phyloP scores from a whole-genome alignment of 2,888 invertebrate genomes.

The Xestia ashworthii region DNA sequence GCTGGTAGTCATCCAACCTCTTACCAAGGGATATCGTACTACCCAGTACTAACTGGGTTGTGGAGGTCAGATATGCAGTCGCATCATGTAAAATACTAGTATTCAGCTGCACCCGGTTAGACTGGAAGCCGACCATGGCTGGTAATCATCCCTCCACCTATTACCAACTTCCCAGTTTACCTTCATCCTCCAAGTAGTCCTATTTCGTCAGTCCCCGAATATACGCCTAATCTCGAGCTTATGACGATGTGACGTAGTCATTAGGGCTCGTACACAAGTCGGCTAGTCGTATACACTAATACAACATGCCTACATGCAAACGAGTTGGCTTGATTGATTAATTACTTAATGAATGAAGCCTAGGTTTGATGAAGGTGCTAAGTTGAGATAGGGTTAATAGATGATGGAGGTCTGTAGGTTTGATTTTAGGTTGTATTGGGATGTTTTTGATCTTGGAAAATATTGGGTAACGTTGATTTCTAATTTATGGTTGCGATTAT shows the following conservation, averaged over 20 bases:
- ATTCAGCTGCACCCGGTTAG: no score
- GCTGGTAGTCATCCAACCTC: background rate
- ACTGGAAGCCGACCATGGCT: background rate
- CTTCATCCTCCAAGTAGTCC: background rate
- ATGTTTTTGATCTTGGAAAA: background rate
- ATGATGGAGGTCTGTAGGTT: background rate
- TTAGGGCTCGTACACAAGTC: conserved; percentile 21
- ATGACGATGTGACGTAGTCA: conserved; percentile 19
- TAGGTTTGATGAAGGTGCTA: conserved; percentile 40
- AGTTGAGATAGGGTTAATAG: conserved; percentile 23
- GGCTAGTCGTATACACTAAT: background rate
- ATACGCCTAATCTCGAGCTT: conserved; percentile 3
- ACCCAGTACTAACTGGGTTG: no score
- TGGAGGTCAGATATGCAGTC: no score
- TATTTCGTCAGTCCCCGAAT: background rate
- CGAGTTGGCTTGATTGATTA: conserved; percentile 41
- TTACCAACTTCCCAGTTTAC: background rate
- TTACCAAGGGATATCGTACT: no score
- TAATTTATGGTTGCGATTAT: background rate
- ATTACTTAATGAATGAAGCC: conserved; percentile 28
- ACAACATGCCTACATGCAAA: conserved; percentile 13
- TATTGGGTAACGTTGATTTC: background rate
- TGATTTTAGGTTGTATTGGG: background rate
- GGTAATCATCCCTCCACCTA: background rate
- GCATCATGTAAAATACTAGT: no score